A percentile compares a stretch with the other conserved stretches of the same genome.
These are phyloP conservation scores for Fregata magnificens DNA, from an alignment of 2,113 vertebrate species.

Conservation along the genomic window DNA sequence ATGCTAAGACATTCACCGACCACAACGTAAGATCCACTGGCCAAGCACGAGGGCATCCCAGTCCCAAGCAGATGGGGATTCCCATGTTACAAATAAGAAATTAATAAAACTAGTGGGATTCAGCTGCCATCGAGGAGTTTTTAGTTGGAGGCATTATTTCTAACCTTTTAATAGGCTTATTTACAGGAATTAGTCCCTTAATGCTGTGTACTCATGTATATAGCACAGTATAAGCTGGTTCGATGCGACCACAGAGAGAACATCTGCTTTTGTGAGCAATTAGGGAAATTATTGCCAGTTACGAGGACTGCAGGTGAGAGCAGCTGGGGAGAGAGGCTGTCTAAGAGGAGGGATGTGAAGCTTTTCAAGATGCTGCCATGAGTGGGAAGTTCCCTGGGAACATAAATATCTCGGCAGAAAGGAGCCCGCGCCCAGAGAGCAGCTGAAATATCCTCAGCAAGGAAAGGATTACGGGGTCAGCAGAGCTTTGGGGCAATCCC, in stretches of 20 bases:
- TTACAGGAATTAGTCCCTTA: slow-evolving; percentile 13
- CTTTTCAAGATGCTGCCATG: not conserved
- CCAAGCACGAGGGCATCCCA: not conserved
- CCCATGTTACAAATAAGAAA: not conserved
- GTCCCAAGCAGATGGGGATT: not conserved
- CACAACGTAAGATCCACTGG: not conserved
- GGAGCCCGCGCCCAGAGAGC: not conserved
- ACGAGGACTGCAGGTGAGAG: not conserved
- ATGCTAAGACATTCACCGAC: not conserved
- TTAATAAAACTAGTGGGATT: not conserved
- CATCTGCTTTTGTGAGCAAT: slow-evolving; percentile 27
- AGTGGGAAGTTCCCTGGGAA: not conserved
- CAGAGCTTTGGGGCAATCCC: not conserved
- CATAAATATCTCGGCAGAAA: not conserved
- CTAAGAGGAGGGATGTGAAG: not conserved
- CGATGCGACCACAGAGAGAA: not conserved
- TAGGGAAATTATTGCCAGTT: slow-evolving; percentile 6
- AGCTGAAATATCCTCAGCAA: not conserved
- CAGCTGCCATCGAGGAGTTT: not conserved
- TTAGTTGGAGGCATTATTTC: not conserved
- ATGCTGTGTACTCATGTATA: not conserved
- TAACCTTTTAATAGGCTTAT: slow-evolving; percentile 28
- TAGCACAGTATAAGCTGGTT: not conserved
- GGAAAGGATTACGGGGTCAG: not conserved
- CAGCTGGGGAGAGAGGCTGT: not conserved